phyloP scores from a whole-genome alignment of 2,113 vertebrate species.

The Enhydra lutris region DNA sequence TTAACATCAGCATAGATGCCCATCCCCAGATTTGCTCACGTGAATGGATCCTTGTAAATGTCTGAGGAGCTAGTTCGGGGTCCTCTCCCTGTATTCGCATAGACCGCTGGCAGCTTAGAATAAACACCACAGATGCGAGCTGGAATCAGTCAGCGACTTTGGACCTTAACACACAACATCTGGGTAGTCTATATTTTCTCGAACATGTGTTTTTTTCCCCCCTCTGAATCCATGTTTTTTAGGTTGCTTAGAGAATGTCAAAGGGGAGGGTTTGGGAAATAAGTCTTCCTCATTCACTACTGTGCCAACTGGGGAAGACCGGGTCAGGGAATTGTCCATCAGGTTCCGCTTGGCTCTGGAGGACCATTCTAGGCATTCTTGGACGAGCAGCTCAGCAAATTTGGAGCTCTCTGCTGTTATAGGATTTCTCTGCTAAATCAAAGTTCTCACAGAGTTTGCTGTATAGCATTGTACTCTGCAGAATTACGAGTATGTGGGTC shows the following conservation, averaged over 20 bases:
- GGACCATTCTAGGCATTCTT: slow-evolving; percentile 22
- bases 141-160: background rate
- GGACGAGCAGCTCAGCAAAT: slow-evolving; percentile 53
- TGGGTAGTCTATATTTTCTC: background rate
- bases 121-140: background rate
- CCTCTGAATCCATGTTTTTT: background rate
- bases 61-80: background rate
- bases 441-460: slow-evolving; percentile 21
- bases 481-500: background rate
- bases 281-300: slow-evolving; percentile 10
- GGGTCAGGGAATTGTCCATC: background rate
- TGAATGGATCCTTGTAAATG: background rate
- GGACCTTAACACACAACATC: background rate
- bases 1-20: background rate
- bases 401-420: background rate
- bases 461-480: background rate
- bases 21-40: background rate
- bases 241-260: slow-evolving; percentile 33
- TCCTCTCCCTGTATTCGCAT: background rate
- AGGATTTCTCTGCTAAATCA: slow-evolving; percentile 39
- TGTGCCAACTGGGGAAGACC: background rate
- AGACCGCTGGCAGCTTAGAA: background rate
- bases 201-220: background rate
- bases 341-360: background rate
- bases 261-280: background rate